Evolutionary conservation across 30 jellyfish, hydroid and myxozoan species (phyloP), one percentile per base, ranked within the genome.

Genomic region (Turritopsis rubra): DNA sequence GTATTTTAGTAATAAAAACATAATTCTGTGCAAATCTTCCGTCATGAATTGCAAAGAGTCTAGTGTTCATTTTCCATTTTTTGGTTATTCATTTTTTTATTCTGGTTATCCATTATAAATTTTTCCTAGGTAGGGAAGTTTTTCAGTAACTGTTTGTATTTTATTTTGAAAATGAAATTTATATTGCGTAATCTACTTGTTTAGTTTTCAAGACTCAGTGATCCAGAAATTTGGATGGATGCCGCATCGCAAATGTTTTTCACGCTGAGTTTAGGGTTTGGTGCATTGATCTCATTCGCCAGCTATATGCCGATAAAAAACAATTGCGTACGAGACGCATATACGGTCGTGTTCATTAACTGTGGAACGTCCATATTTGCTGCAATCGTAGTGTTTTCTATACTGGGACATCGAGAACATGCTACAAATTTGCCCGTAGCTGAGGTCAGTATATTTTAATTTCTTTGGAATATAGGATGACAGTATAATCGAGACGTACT

Each of bases 181-280:
- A 3, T 41, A 41, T 41, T 13, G 5, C 9, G 16, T n/a, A 68
- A 7, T n/a, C 16, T 27, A 7, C 16, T 68, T 19, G 30, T 85
- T 75, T 83, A 92, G 98, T 92, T 70, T 54, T 72, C 22, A 52
- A 87, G 72, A 73, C 83, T 92, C 54, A 16, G 52, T 9, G 89
- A 92, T 30, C 96, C 98, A 16, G 81, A 87, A 23, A 92, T 92
- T 79, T 92, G 98, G 98, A 66, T 88, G 92, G 98, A 92, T 85
- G 98, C 98, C 28, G 98, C 98, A 23, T 79, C 98, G 17, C 98
- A 92, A 53, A 92, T 92, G 95, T 92, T 92, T 68, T 92, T 82
- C 75, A 92, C 98, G 18, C 96, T 92, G 54, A 88, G 96, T 85
- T 90, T 92, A 54, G 98, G 98, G 17, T 92, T 86, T 74, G 98